phyloP scores from a whole-genome alignment of 2,888 invertebrate genomes.

The Acleris emargana region DNA sequence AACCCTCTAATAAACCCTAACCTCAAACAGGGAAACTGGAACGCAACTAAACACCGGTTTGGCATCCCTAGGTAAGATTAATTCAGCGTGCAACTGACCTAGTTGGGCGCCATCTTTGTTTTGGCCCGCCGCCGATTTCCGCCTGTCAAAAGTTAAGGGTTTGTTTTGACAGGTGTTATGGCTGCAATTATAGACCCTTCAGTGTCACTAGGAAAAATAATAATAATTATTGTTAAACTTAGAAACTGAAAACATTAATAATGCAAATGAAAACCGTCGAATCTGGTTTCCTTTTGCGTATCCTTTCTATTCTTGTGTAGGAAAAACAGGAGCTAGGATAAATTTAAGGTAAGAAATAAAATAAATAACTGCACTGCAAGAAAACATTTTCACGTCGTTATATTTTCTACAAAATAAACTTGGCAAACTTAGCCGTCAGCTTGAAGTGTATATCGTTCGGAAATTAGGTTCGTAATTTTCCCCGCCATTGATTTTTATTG shows the following conservation, averaged over 20 bases:
- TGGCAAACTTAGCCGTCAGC: background rate
- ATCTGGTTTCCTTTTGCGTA: too few species aligned
- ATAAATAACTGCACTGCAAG: too few species aligned
- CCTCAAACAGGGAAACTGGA: background rate
- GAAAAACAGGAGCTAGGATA: too few species aligned
- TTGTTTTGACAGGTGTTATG: conserved; percentile 31
- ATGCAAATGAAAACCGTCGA: too few species aligned
- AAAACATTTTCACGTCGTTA: background rate
- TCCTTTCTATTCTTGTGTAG: too few species aligned
- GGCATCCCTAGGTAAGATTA: conserved; percentile 31
- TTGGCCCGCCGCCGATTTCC: conserved; percentile 24
- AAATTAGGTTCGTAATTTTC: conserved; percentile 23
- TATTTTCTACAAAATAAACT: conserved; percentile 4
- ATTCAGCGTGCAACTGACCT: conserved; percentile 30
- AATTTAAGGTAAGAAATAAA: too few species aligned
- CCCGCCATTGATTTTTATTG: conserved; percentile 23
- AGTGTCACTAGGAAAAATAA: background rate
- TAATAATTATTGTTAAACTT: too few species aligned
- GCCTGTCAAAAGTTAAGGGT: conserved; percentile 33
- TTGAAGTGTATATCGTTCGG: background rate
- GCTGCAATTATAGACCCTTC: background rate
- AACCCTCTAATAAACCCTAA: background rate
- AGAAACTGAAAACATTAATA: too few species aligned
- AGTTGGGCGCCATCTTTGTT: conserved; percentile 36
- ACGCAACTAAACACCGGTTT: conserved; percentile 17